These are phyloP conservation scores for Tribolium castaneum DNA, from an alignment of 1,140 invertebrate species.

Conservation along the genomic window DNA sequence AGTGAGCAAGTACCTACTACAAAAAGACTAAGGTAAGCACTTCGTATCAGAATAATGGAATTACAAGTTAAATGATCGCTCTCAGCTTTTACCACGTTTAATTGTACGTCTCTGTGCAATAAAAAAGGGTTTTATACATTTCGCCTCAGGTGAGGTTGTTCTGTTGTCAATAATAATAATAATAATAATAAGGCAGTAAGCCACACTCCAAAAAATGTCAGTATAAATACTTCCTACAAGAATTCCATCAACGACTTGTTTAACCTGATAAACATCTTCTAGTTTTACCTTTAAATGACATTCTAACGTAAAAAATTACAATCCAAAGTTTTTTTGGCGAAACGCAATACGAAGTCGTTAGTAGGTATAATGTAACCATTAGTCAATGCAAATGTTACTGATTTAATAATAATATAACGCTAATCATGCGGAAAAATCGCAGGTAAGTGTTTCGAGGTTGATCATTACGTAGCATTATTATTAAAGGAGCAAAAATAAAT, in stretches of 20 bases:
- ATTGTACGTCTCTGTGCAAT: background rate
- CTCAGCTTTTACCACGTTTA: background rate
- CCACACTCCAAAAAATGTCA: background rate
- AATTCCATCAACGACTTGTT: background rate
- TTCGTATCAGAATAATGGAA: background rate
- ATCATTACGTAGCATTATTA: slow-evolving; percentile 12
- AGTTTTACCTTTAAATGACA: slow-evolving; percentile 7
- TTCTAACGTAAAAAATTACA: background rate
- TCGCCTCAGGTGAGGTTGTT: too few relatives aligned
- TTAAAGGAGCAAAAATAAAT: background rate
- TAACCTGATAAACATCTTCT: background rate
- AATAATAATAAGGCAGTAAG: background rate
- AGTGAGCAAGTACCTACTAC: background rate
- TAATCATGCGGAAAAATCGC: slow-evolving; percentile 17
- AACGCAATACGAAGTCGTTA: too few relatives aligned
- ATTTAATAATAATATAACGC: slow-evolving; percentile 14
- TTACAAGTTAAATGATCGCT: background rate
- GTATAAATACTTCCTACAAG: background rate
- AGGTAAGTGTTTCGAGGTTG: slow-evolving; percentile 1
- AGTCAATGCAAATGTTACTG: background rate
- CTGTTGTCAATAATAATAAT: too few relatives aligned
- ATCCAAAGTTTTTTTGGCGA: background rate
- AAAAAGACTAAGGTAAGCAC: background rate
- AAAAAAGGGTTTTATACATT: background rate
- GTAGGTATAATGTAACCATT: slow-evolving; percentile 1